Evolutionary conservation across 1,140 invertebrate genomes (phyloP).

Genomic region (Meloidogyne hapla): DNA sequence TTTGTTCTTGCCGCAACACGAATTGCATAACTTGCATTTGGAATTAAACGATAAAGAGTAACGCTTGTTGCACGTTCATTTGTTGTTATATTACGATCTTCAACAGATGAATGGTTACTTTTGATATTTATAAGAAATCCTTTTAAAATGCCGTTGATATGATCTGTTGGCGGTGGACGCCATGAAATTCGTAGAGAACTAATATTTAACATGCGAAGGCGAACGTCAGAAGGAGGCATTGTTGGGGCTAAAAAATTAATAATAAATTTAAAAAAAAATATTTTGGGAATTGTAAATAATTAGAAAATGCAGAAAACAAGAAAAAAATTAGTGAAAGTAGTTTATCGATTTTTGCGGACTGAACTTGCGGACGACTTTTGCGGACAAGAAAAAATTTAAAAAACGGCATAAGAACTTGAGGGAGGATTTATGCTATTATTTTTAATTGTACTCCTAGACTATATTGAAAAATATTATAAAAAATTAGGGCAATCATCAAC

Average conservation of each 20-base stretch:
- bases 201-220: conserved; percentile 48
- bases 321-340: too few species aligned
- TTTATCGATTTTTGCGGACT: too few species aligned
- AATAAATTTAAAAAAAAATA: background rate
- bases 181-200: conserved; percentile 45
- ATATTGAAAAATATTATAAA: too few species aligned
- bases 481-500: too few species aligned
- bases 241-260: conserved; percentile 35
- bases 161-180: conserved; percentile 48
- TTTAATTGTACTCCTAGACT: too few species aligned
- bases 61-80: conserved; percentile 46
- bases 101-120: conserved; percentile 39
- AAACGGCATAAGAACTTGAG: too few species aligned
- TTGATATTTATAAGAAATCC: conserved; percentile 49
- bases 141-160: conserved; percentile 47
- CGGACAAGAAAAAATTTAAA: too few species aligned
- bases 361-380: too few species aligned
- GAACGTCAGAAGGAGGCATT: conserved; percentile 41
- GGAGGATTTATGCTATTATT: too few species aligned
- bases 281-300: too few species aligned
- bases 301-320: background rate
- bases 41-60: conserved; percentile 40
- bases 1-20: conserved; percentile 39
- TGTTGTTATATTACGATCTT: conserved; percentile 48
- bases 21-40: conserved; percentile 40